A percentile compares a stretch with the other conserved stretches of the same genome.
These are phyloP conservation scores for Platalea minor DNA, from an alignment of 2,797 vertebrate genomes.

Conservation along the genomic window DNA sequence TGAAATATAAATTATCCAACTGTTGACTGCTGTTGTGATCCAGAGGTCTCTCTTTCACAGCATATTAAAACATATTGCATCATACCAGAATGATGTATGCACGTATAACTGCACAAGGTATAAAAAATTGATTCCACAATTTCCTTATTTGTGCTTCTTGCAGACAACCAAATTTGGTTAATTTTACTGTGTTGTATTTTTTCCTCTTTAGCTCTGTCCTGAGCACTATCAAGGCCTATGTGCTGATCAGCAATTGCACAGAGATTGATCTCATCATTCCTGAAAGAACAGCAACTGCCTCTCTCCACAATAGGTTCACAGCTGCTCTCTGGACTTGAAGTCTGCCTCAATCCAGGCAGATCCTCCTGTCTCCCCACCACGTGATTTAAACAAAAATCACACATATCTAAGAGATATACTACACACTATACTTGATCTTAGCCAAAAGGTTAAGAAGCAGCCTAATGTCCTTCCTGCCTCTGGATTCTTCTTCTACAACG, in stretches of 20 bases:
- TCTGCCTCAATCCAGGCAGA: background rate
- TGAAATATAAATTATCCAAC: background rate
- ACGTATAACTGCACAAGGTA: background rate
- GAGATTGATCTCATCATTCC: background rate
- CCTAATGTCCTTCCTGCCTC: background rate
- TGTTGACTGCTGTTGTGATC: background rate
- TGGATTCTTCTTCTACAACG: background rate
- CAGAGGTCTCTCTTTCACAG: background rate
- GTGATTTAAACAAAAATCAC: background rate
- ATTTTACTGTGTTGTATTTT: background rate
- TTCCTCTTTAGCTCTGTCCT: background rate
- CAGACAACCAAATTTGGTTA: background rate
- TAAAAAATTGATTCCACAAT: background rate
- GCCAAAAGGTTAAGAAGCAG: background rate
- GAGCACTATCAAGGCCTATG: background rate
- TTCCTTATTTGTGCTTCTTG: background rate
- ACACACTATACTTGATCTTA: background rate
- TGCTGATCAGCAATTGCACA: background rate
- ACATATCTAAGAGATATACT: background rate
- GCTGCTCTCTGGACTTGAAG: background rate
- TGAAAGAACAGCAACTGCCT: background rate
- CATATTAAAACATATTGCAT: background rate
- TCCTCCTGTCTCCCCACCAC: background rate
- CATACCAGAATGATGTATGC: background rate
- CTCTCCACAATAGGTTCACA: fast-evolving